Evolutionary conservation across 2,888 invertebrate species (phyloP).

Genomic region (Tethea ocularis): DNA sequence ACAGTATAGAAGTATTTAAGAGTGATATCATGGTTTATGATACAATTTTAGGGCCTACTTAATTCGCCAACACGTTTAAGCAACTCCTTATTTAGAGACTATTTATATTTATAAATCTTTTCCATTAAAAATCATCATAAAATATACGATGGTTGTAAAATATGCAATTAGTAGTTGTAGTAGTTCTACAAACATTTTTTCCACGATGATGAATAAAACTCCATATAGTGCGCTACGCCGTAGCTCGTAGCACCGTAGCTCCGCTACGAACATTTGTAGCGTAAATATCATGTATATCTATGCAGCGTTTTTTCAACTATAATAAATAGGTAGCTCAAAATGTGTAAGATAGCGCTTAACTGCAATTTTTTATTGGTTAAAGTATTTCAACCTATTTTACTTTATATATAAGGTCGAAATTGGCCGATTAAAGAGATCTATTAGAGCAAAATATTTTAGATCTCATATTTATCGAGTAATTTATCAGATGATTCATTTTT

Average conservation of each 20-base stretch:
- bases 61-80: no score
- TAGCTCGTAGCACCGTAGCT: slow-evolving; percentile 13
- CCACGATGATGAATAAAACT: not conserved
- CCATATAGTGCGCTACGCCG: slow-evolving; percentile 12
- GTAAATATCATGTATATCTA: not conserved
- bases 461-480: not conserved
- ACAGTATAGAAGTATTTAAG: no score
- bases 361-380: not conserved
- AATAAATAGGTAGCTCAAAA: not conserved
- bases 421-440: not conserved
- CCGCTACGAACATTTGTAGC: slow-evolving; percentile 11
- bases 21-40: no score
- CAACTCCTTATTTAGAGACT: no score
- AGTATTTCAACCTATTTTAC: not conserved
- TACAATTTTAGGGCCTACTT: no score
- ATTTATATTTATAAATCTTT: not conserved
- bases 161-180: not conserved
- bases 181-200: not conserved
- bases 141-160: not conserved
- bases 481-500: not conserved
- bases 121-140: not conserved
- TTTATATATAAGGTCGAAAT: not conserved
- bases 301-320: not conserved
- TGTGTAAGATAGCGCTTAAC: not conserved
- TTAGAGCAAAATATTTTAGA: not conserved